phyloP scores from a whole-genome alignment of 2,113 vertebrate genomes.

The Malaclemys terrapin region DNA sequence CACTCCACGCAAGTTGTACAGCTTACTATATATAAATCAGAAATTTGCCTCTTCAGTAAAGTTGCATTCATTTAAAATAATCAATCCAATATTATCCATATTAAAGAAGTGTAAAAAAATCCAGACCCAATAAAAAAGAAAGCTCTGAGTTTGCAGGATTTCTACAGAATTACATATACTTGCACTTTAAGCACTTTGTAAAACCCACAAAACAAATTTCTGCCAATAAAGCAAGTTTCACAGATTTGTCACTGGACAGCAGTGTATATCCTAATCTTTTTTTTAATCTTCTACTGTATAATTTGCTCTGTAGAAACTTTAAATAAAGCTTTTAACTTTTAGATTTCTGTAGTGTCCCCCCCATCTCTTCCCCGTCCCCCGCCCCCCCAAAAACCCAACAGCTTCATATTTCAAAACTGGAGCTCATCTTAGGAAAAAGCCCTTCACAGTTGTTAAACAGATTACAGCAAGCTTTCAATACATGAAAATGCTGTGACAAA shows the following conservation, averaged over 20 bases:
- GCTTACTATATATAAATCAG: not conserved
- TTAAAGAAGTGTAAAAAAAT: not conserved
- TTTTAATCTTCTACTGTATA: not conserved
- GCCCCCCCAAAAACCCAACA: not conserved
- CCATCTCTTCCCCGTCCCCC: not conserved
- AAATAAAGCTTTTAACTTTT: not conserved
- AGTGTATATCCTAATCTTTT: not conserved
- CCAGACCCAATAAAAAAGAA: not conserved
- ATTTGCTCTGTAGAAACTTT: not conserved
- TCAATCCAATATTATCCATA: not conserved
- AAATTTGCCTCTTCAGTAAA: not conserved
- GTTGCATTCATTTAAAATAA: not conserved
- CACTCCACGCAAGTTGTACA: not conserved
- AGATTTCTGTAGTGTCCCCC: not conserved
- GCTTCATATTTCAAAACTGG: not conserved
- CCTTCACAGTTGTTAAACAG: not conserved
- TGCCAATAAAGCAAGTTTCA: not conserved
- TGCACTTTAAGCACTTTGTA: not conserved
- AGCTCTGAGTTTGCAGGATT: not conserved
- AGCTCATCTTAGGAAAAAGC: not conserved
- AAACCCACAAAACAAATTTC: not conserved
- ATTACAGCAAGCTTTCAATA: not conserved
- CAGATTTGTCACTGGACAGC: not conserved
- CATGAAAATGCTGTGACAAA: not conserved
- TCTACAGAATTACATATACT: not conserved